Conservation (phyloP, 2,888 invertebrate genomes). For the Zhuqinia jingwanae region DNA sequence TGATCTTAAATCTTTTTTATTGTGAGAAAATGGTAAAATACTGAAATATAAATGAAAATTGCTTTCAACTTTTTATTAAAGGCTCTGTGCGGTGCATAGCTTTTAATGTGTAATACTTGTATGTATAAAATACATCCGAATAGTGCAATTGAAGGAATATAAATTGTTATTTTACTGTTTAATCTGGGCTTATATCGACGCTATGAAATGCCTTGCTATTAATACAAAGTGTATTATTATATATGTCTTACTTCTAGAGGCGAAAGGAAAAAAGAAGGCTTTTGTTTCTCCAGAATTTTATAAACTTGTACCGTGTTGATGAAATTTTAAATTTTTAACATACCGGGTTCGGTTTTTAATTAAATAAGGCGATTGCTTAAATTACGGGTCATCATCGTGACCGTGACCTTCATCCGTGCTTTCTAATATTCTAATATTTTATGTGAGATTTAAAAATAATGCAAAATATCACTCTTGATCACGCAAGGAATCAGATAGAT, state of each 20-base stretch:
- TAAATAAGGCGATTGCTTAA: neutral
- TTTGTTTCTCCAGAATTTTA: too few relatives aligned
- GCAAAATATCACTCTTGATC: neutral
- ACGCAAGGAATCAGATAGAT: neutral
- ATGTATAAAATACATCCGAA: neutral
- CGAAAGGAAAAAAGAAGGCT: too few relatives aligned
- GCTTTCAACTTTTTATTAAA: conserved; percentile 49
- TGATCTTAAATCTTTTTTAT: conserved; percentile 66
- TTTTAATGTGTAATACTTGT: conserved; percentile 18
- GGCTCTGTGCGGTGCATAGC: conserved; percentile 66
- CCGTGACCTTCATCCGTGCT: conserved; percentile 30
- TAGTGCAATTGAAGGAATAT: neutral
- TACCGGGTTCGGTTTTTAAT: too few relatives aligned
- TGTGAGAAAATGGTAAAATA: conserved; percentile 6
- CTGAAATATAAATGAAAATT: conserved; percentile 26
- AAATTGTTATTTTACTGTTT: neutral
- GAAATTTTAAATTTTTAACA: too few relatives aligned
- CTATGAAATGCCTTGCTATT: conserved; percentile 49
- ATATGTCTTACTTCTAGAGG: neutral
- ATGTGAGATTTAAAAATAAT: conserved; percentile 17
- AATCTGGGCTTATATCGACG: conserved; percentile 36
- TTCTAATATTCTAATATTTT: conserved; percentile 1
- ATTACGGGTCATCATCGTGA: neutral
- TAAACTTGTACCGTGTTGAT: neutral
- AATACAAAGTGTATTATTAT: neutral